These are phyloP conservation scores for Albula glossodonta DNA, from an alignment of 2,113 vertebrate genomes.

Conservation along the genomic window DNA sequence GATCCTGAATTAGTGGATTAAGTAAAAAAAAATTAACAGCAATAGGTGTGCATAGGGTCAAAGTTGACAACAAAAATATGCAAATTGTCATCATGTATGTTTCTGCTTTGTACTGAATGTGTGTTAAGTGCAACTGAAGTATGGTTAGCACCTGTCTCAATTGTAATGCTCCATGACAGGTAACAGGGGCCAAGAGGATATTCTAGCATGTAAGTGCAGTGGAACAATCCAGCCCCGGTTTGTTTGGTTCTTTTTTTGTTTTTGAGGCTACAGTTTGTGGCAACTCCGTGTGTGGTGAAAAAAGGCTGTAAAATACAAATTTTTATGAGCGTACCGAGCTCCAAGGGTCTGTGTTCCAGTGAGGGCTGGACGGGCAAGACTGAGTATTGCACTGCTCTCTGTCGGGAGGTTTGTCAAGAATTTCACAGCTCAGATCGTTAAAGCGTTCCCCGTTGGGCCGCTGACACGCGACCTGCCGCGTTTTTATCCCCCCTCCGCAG, in stretches of 20 bases:
- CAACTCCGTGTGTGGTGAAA: slow-evolving; percentile 20
- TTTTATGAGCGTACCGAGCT: slow-evolving; percentile 95
- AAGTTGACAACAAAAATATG: slow-evolving; percentile 53
- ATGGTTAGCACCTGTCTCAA: slow-evolving; percentile 46
- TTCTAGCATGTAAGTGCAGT: not conserved
- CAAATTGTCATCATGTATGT: slow-evolving; percentile 30
- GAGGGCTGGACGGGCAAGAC: slow-evolving; percentile 81
- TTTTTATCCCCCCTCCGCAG: slow-evolving; percentile 88
- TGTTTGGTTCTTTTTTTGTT: slow-evolving; percentile 9
- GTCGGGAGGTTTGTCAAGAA: slow-evolving; percentile 94
- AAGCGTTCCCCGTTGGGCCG: slow-evolving; percentile 87
- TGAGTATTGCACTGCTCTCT: slow-evolving; percentile 95
- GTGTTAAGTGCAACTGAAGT: slow-evolving; percentile 52
- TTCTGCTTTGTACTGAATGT: slow-evolving; percentile 21
- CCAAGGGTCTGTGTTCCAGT: slow-evolving; percentile 93
- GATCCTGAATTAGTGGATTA: slow-evolving; percentile 57
- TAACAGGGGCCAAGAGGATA: slow-evolving; percentile 36
- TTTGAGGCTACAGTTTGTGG: slow-evolving; percentile 15
- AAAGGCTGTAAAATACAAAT: slow-evolving; percentile 55
- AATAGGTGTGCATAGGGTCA: slow-evolving; percentile 49
- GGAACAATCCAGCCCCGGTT: slow-evolving; percentile 4
- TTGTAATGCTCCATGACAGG: slow-evolving; percentile 39
- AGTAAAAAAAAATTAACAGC: slow-evolving; percentile 51
- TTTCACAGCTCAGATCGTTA: slow-evolving; percentile 94
- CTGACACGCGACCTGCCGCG: slow-evolving; percentile 92